Evolutionary conservation across 2,888 invertebrate genomes (phyloP).

Genomic region (Calameuta filiformis): DNA sequence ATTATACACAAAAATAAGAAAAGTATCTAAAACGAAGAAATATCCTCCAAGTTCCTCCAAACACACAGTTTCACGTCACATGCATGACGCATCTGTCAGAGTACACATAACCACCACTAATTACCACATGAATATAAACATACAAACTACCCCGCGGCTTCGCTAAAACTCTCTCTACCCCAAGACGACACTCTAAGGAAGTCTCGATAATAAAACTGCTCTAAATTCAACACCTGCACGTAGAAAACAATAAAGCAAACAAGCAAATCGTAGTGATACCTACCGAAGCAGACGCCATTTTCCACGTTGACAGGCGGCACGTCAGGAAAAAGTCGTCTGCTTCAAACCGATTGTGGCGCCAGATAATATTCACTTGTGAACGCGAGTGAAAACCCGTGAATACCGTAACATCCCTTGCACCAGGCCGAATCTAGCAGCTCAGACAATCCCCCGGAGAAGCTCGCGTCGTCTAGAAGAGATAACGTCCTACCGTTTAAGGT

Average conservation of each 20-base stretch:
- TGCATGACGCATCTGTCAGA: too few relatives aligned
- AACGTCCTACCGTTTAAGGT: too few relatives aligned
- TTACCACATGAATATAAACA: too few relatives aligned
- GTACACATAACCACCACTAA: too few relatives aligned
- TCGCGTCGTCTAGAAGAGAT: too few relatives aligned
- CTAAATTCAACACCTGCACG: neutral
- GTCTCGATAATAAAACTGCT: too few relatives aligned
- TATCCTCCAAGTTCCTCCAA: neutral
- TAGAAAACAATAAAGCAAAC: constrained; percentile 13
- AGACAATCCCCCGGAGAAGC: too few relatives aligned
- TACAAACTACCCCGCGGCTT: neutral
- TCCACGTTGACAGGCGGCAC: constrained; percentile 16
- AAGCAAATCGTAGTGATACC: constrained; percentile 31
- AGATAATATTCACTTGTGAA: neutral
- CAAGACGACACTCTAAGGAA: too few relatives aligned
- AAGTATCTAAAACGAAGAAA: neutral
- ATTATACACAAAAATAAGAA: neutral
- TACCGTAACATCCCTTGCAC: too few relatives aligned
- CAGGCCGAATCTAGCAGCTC: too few relatives aligned
- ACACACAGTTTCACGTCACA: too few relatives aligned
- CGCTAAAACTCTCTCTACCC: neutral
- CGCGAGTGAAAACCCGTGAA: neutral
- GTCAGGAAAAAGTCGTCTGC: neutral
- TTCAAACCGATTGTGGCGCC: neutral
- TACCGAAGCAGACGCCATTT: constrained; percentile 65